Base-by-base conservation (phyloP, 2,888 invertebrate genomes). In the Meganola albula region DNA sequence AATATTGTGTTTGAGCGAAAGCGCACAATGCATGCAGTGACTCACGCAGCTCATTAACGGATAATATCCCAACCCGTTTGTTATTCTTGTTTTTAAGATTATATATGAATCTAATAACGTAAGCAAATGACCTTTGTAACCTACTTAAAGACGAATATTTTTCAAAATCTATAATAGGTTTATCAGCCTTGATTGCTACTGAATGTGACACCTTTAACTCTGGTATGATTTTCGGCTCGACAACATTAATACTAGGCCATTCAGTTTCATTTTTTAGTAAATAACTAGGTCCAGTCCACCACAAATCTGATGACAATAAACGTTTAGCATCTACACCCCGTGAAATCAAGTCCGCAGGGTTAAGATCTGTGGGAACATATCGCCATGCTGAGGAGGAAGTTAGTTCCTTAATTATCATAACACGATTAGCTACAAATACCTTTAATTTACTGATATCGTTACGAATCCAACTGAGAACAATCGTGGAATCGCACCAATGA, bases 401-500 rank as follows among this genome's bases (percentile, higher is more conserved):
- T 5, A 40, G 4, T 23, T 57, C 47, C 1, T 8, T 7, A 3
- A 53, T 49, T 37, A 51, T 48, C 4, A 9, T 12, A 1, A 52
- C 22, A 12, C 55, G 37, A 21, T 53, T 53, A 7, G 48, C 46
- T 4, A 57, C 54, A 32, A 53, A 55, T 6, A 34, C 20, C 27
- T 54, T 57, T 23, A 55, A 23, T 27, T 40, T 49, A 7, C 21
- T 22, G 2, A 35, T n/a, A 21, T 42, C 31, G 10, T 34, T 16
- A 14, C 37, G 40, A 5, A 58, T 33, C 53, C 57, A 58, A 3
- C 43, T 20, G 4, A 57, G 18, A 1, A 53, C 54, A 1, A 51
- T 41, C 9, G 31, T 57, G 0, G 60, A 61, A 7, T 54, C 44
- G 8, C 49, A 48, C 55, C 56, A 60, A 20, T 48, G 37, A 0